Conservation (phyloP, 2,888 invertebrate species). For the Synanthedon formicaeformis region DNA sequence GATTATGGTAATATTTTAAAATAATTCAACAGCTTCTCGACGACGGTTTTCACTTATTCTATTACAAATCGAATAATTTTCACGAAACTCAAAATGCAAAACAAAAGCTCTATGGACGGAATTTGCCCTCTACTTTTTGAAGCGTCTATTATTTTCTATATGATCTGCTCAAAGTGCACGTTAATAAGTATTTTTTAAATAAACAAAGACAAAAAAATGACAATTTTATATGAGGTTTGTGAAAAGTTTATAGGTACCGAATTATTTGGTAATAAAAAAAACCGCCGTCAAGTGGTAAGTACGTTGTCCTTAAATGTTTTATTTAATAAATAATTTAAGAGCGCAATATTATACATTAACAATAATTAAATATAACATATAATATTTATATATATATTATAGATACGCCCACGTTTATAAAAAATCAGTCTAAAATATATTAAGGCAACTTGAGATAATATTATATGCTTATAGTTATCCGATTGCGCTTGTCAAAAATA, state of each 20-base stretch:
- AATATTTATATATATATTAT: slow-evolving; percentile 2
- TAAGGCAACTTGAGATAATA: slow-evolving; percentile 75
- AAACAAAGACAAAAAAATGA: too few relatives aligned
- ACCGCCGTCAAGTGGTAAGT: slow-evolving; percentile 26
- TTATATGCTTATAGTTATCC: slow-evolving; percentile 22
- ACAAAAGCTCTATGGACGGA: too few relatives aligned
- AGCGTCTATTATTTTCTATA: too few relatives aligned
- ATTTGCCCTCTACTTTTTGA: too few relatives aligned
- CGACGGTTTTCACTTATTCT: slow-evolving; percentile 31
- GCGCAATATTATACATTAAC: background rate
- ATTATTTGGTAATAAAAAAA: slow-evolving; percentile 2
- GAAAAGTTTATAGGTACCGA: too few relatives aligned
- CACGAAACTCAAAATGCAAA: too few relatives aligned
- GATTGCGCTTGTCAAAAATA: slow-evolving; percentile 18
- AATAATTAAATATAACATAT: background rate
- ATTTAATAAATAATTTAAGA: slow-evolving; percentile 1
- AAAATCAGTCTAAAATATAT: slow-evolving; percentile 77
- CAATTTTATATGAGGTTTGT: too few relatives aligned
- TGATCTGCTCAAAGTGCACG: too few relatives aligned
- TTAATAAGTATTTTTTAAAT: too few relatives aligned
- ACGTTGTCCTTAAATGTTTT: slow-evolving; percentile 15
- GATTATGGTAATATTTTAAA: slow-evolving; percentile 25
- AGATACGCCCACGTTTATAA: slow-evolving; percentile 53
- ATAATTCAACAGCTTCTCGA: slow-evolving; percentile 29
- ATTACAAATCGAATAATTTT: too few relatives aligned